These are phyloP conservation scores for Tenthredo scrophulariae DNA, from an alignment of 2,888 invertebrate genomes.

Conservation along the genomic window DNA sequence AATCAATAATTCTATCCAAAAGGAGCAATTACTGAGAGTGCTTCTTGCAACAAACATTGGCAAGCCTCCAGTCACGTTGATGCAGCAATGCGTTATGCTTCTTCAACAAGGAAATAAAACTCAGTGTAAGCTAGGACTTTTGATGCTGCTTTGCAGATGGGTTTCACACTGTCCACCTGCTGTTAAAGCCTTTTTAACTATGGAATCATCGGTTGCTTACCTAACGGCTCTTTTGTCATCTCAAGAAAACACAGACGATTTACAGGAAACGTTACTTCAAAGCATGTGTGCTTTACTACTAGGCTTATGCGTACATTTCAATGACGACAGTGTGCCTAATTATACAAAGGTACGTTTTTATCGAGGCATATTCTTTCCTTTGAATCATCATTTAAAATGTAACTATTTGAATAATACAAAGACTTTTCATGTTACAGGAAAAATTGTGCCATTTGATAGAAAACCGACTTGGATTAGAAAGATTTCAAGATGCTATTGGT, in stretches of 20 bases:
- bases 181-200: conserved; percentile 89
- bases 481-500: conserved; percentile 90
- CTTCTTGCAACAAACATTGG: conserved; percentile 92
- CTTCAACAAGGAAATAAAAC: conserved; percentile 91
- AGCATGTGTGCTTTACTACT: conserved; percentile 95
- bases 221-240: conserved; percentile 83
- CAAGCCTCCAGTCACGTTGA: conserved; percentile 91
- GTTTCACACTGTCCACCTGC: conserved; percentile 90
- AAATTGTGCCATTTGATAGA: conserved; percentile 91
- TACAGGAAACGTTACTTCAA: conserved; percentile 92
- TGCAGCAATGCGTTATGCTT: conserved; percentile 92
- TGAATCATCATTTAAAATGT: background rate
- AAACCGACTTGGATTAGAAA: conserved; percentile 94
- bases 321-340: conserved; percentile 88
- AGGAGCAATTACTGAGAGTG: conserved; percentile 95
- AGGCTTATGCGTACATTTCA: conserved; percentile 94
- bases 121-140: conserved; percentile 92
- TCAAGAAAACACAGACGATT: conserved; percentile 93
- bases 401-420: background rate
- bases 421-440: conserved; percentile 77
- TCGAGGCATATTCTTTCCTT: background rate
- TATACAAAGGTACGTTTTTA: conserved; percentile 82
- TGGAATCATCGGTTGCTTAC: conserved; percentile 91
- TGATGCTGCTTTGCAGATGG: conserved; percentile 96
- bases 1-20: conserved; percentile 90